phyloP scores from a whole-genome alignment of 2,888 invertebrate genomes.

The Nesidiocoris tenuis region DNA sequence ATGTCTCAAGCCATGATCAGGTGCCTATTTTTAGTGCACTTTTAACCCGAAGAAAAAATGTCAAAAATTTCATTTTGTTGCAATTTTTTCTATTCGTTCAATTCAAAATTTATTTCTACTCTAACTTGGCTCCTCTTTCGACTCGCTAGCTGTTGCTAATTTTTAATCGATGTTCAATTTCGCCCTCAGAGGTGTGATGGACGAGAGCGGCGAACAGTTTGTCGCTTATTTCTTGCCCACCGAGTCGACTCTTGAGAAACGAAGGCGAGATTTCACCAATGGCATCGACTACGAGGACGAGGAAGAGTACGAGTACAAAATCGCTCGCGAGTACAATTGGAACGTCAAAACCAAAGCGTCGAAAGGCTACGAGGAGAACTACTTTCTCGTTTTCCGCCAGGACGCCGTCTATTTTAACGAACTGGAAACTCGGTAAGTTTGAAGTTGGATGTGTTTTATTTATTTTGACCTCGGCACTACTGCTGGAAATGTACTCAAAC shows the following conservation, averaged over 20 bases:
- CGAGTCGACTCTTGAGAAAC: constrained; percentile 85
- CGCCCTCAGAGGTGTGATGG: constrained; percentile 99
- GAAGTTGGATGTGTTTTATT: no score
- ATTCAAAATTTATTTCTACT: no score
- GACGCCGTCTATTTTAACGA: constrained; percentile 94
- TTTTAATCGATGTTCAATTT: no score
- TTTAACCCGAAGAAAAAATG: no score
- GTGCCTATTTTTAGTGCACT: constrained; percentile 57
- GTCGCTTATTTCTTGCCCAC: constrained; percentile 98
- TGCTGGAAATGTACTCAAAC: no score
- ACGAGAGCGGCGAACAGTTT: constrained; percentile 97
- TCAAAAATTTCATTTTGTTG: background rate
- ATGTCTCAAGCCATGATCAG: constrained; percentile 99
- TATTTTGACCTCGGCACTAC: no score
- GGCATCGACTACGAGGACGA: constrained; percentile 80
- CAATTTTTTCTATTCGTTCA: background rate
- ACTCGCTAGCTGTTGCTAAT: no score
- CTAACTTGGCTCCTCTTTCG: no score
- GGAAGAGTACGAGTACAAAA: constrained; percentile 92
- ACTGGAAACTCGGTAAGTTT: constrained; percentile 72
- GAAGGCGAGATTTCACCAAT: constrained; percentile 76
- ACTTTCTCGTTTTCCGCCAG: constrained; percentile 88
- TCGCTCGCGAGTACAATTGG: constrained; percentile 99
- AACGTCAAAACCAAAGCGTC: constrained; percentile 96
- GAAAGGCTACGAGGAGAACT: constrained; percentile 95